phyloP scores from a whole-genome alignment of 2,113 vertebrate genomes.

The Gambusia affinis region DNA sequence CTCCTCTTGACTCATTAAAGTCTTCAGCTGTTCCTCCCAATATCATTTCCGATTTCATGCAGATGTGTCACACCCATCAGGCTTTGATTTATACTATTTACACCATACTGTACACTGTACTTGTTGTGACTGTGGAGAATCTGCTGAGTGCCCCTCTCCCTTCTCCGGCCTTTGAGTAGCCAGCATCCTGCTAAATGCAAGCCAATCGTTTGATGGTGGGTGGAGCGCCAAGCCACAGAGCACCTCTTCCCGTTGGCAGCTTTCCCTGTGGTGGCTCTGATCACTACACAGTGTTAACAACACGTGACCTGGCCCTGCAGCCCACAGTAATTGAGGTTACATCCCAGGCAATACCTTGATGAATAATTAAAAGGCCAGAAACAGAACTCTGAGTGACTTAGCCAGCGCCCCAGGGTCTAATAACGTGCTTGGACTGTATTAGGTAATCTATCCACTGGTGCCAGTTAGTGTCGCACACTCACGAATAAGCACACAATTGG shows the following conservation, averaged over 20 bases:
- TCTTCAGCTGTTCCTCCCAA: conserved; percentile 64
- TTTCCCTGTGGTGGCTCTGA: conserved; percentile 70
- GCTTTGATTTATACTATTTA: conserved; percentile 73
- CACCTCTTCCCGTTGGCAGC: conserved; percentile 69
- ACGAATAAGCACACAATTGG: conserved; percentile 54
- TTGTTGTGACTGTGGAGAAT: conserved; percentile 62
- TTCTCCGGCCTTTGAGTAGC: conserved; percentile 36
- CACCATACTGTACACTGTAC: conserved; percentile 44
- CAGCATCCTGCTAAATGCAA: conserved; percentile 66
- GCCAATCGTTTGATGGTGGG: conserved; percentile 70
- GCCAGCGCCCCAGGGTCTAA: conserved; percentile 78
- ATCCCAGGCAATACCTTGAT: conserved; percentile 71
- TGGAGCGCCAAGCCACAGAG: conserved; percentile 73
- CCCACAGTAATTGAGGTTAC: conserved; percentile 75
- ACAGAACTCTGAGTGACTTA: conserved; percentile 68
- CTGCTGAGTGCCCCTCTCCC: conserved; percentile 48
- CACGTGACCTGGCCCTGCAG: conserved; percentile 69
- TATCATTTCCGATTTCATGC: conserved; percentile 33
- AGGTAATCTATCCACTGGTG: conserved; percentile 80
- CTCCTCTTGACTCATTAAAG: conserved; percentile 73
- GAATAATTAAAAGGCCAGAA: conserved; percentile 79
- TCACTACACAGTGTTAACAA: conserved; percentile 72
- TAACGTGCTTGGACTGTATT: conserved; percentile 79
- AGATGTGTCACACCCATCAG: conserved; percentile 71
- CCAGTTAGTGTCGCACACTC: conserved; percentile 64